Percentiles rank a stretch among this genome's conserved stretches.
phyloP scores from a whole-genome alignment of 2,797 vertebrate species.

The Muscicapa striata region DNA sequence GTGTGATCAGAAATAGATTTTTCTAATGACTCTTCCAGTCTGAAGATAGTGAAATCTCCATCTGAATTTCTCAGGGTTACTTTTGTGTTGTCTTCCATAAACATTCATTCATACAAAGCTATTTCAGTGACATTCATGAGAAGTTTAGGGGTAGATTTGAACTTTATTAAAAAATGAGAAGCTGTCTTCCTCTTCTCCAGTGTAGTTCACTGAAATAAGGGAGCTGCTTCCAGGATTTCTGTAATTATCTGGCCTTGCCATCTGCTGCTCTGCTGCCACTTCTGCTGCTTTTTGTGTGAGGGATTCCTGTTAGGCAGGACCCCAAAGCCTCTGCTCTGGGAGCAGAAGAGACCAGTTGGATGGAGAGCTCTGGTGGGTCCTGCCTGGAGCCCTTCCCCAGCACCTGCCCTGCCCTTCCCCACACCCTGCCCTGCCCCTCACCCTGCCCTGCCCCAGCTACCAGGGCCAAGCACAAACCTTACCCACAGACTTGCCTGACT shows the following conservation, averaged over 20 bases:
- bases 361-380: neutral
- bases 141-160: neutral
- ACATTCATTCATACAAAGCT: neutral
- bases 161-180: neutral
- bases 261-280: neutral
- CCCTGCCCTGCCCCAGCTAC: no score
- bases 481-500: neutral
- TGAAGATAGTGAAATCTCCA: neutral
- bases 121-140: neutral
- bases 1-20: neutral
- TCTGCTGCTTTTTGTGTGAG: neutral
- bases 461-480: neutral
- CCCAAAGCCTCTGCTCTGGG: neutral
- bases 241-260: neutral
- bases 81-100: neutral
- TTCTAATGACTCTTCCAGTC: neutral
- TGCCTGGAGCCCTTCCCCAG: neutral
- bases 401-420: no score
- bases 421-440: no score
- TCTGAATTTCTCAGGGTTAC: neutral
- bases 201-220: neutral
- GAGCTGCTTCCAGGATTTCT: neutral
- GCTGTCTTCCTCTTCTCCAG: neutral
- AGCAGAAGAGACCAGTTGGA: neutral
- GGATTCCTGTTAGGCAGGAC: accelerated